These are phyloP conservation scores for Thomomys bottae DNA, from an alignment of 2,113 vertebrate genomes.

Conservation along the genomic window DNA sequence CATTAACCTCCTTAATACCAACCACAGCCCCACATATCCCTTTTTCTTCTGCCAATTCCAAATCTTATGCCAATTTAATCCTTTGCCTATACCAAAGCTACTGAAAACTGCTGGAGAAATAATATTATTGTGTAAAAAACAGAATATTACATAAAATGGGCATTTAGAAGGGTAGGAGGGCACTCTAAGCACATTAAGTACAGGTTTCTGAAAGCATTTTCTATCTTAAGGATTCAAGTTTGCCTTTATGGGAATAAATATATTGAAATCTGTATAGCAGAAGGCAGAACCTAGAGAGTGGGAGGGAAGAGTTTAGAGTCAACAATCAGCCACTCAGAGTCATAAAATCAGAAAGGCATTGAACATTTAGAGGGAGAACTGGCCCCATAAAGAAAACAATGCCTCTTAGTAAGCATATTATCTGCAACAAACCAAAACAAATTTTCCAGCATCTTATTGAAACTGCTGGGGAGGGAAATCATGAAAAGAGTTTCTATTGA, in stretches of 20 bases:
- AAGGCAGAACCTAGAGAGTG: slow-evolving; percentile 58
- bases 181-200: slow-evolving; percentile 18
- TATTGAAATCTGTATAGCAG: slow-evolving; percentile 30
- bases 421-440: slow-evolving; percentile 82
- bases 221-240: slow-evolving; percentile 26
- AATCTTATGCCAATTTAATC: background rate
- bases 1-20: slow-evolving; percentile 14
- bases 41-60: slow-evolving; percentile 18
- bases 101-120: slow-evolving; percentile 17
- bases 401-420: slow-evolving; percentile 81
- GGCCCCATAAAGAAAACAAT: slow-evolving; percentile 80
- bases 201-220: slow-evolving; percentile 47
- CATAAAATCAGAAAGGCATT: slow-evolving; percentile 82
- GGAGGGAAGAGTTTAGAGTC: slow-evolving; percentile 73
- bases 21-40: background rate
- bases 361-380: slow-evolving; percentile 79
- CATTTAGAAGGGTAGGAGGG: background rate
- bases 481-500: slow-evolving; percentile 66
- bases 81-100: background rate
- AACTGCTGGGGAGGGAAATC: slow-evolving; percentile 74
- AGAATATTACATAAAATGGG: background rate
- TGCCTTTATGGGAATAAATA: slow-evolving; percentile 54
- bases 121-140: slow-evolving; percentile 17
- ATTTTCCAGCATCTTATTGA: slow-evolving; percentile 72
- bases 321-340: slow-evolving; percentile 68